Base-by-base conservation (phyloP, 1,140 invertebrate species). In the Drosophila nigromelanica region DNA sequence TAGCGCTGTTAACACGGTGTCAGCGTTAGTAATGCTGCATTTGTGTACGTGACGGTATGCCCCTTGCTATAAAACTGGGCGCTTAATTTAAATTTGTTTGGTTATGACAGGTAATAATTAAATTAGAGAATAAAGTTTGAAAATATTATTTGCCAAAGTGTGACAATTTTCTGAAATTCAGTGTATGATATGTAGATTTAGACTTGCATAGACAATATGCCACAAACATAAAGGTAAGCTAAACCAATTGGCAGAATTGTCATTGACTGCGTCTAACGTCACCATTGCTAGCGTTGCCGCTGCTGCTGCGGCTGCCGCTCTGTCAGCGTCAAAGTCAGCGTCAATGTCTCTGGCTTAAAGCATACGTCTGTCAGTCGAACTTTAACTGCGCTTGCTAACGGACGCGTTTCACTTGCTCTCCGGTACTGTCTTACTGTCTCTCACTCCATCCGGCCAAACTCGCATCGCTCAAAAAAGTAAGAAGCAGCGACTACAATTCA, bases 381-480 rank as follows among this genome's bases (percentile, higher is more conserved):
- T 81, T 68, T 64, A 78, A 81, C 80, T 75, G 71, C 75, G 80
- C 63, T 81, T 48, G 74, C 71, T 54, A 69, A 69, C 80, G 78
- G 80, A 83, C 80, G 80, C 75, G 80, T 78, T 71, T 69, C 10
- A 72, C 71, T 71, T 33, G 66, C 61, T 51, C 48, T 61, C 27
- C 37, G 27, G 18, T 43, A n/a, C 42, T 40, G 39, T 30, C 40
- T 50, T 24, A 24, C 30, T 21, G 18, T 52, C 24, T 59, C 21
- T 47, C 40, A 37, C 30, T 58, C 64, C 18, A 14, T 30, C 45
- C 30, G 54, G n/a, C 40, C n/a, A 61, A 48, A 58, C 54, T 58
- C 54, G 62, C 18, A 59, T 33, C 39, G 15, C 37, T 59, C 24
- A 55, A 73, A 67, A 67, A 73, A 67, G 70, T 73, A 73, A 73